Percentiles rank a stretch among this genome's conserved stretches.
phyloP scores from a whole-genome alignment of 2,888 invertebrate genomes.

The Apamea epomidion region DNA sequence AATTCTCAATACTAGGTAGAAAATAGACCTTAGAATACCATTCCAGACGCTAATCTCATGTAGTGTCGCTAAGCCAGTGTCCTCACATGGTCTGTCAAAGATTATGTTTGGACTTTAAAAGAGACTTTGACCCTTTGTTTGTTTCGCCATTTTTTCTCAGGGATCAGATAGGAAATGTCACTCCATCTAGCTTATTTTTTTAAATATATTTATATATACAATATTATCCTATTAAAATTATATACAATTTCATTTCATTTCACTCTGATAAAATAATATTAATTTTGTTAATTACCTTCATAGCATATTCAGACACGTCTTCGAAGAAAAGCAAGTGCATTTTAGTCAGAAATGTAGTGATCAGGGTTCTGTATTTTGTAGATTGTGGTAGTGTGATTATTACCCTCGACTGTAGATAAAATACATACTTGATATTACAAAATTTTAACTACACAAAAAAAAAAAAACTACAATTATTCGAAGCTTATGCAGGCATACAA shows the following conservation, averaged over 20 bases:
- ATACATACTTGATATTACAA: background rate
- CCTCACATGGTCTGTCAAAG: background rate
- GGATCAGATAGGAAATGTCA: background rate
- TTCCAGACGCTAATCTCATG: background rate
- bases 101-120: background rate
- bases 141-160: background rate
- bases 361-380: conserved; percentile 15
- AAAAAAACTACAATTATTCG: background rate
- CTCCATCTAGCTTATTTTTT: background rate
- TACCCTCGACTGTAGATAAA: conserved; percentile 32
- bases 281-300: conserved; percentile 33
- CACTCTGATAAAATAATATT: background rate
- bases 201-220: no score
- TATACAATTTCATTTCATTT: background rate
- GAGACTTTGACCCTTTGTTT: background rate
- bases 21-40: background rate
- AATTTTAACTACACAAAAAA: background rate
- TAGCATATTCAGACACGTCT: conserved; percentile 35
- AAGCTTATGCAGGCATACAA: background rate
- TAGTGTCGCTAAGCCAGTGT: background rate
- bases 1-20: background rate
- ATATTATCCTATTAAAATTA: background rate
- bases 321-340: conserved; percentile 44
- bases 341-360: conserved; percentile 23
- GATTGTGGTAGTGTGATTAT: conserved; percentile 21